These are phyloP conservation scores for Onychostruthus taczanowskii DNA, from an alignment of 2,113 vertebrate genomes.

Conservation along the genomic window DNA sequence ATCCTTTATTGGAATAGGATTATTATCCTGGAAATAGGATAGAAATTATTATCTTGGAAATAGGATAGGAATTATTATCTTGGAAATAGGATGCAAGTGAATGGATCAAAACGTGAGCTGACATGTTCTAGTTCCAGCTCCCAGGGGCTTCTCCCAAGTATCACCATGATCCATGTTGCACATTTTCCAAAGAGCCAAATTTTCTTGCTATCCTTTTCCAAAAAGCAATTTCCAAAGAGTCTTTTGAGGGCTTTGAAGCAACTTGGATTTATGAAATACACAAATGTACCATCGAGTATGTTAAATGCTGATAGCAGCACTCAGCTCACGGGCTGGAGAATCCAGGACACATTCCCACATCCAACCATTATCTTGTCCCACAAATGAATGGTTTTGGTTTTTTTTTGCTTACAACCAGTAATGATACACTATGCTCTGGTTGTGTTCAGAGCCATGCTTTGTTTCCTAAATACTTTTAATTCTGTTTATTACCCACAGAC, in stretches of 20 bases:
- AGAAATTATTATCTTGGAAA: background rate
- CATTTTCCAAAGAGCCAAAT: background rate
- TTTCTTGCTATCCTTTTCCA: background rate
- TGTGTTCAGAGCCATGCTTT: background rate
- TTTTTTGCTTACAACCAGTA: background rate
- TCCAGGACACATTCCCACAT: background rate
- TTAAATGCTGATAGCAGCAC: background rate
- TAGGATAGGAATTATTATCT: background rate
- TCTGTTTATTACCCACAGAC: constrained; percentile 51
- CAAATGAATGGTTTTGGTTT: background rate
- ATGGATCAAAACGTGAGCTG: background rate
- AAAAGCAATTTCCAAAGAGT: background rate
- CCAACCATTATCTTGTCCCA: background rate
- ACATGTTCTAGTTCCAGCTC: background rate
- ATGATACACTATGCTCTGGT: background rate
- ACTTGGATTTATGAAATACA: background rate
- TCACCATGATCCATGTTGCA: background rate
- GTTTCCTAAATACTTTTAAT: constrained; percentile 52
- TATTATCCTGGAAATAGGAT: background rate
- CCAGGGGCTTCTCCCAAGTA: background rate
- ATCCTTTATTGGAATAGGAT: background rate
- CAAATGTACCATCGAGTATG: background rate
- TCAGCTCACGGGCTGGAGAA: background rate
- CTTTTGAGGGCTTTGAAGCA: background rate
- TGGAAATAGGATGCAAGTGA: background rate